Evolutionary conservation across 2,888 invertebrate genomes (phyloP).

Genomic region (Hemistola chrysoprasaria): DNA sequence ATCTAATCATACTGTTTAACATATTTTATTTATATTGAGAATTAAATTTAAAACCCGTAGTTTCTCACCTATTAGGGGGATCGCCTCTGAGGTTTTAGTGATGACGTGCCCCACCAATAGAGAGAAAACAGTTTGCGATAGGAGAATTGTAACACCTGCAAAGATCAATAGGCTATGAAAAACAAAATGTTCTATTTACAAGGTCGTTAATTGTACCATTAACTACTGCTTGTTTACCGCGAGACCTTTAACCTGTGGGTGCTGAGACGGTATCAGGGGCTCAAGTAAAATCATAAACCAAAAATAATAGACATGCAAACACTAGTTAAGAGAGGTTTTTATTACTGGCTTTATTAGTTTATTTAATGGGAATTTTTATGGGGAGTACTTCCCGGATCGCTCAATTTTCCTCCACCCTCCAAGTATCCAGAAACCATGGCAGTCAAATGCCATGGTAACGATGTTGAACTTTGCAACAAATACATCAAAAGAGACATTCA

Average conservation of each 20-base stretch:
- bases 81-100: constrained; percentile 99
- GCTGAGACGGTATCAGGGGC: constrained; percentile 75
- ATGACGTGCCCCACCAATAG: constrained; percentile 99
- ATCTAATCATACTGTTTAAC: constrained; percentile 41
- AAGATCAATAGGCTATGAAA: constrained; percentile 83
- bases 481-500: constrained; percentile 36
- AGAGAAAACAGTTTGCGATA: constrained; percentile 99
- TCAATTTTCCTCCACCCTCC: constrained; percentile 63
- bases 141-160: constrained; percentile 99
- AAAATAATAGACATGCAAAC: constrained; percentile 73
- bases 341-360: constrained; percentile 40
- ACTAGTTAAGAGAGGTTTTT: constrained; percentile 54
- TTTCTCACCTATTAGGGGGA: constrained; percentile 97
- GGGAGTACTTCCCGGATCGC: constrained; percentile 28
- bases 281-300: constrained; percentile 74
- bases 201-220: constrained; percentile 41
- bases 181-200: constrained; percentile 56
- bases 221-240: constrained; percentile 38
- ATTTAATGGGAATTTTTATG: constrained; percentile 33
- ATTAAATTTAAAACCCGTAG: constrained; percentile 47
- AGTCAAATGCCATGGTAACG: constrained; percentile 17
- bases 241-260: constrained; percentile 65
- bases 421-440: constrained; percentile 62
- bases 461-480: constrained; percentile 14
- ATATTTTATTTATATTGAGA: constrained; percentile 38